Evolutionary conservation across 2,888 invertebrate species (phyloP).

Genomic region (Heliothis peltigera): DNA sequence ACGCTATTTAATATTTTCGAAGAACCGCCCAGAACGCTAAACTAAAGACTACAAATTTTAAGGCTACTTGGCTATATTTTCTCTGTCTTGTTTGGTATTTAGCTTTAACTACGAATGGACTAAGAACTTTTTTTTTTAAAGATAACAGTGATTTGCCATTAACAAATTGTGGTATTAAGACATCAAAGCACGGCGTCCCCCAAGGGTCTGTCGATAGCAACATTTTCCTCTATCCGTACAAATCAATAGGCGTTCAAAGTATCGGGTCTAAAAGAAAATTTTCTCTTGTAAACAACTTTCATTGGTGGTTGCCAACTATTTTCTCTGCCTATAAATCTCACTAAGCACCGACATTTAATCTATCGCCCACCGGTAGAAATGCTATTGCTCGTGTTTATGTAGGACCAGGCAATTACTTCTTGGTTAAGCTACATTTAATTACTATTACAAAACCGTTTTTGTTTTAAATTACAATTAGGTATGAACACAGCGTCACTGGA

Average conservation of each 20-base stretch:
- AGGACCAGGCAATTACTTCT: slow-evolving; percentile 69
- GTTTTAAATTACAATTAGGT: slow-evolving; percentile 68
- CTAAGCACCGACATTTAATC: slow-evolving; percentile 73
- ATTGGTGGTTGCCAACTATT: slow-evolving; percentile 61
- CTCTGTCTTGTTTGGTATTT: slow-evolving; percentile 7
- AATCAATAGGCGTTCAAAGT: slow-evolving; percentile 2
- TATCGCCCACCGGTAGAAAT: slow-evolving; percentile 68
- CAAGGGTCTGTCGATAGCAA: not conserved
- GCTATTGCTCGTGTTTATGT: slow-evolving; percentile 64
- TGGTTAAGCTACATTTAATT: slow-evolving; percentile 72
- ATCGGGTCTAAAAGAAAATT: slow-evolving; percentile 33
- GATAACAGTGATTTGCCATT: not conserved
- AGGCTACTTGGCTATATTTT: slow-evolving; percentile 25
- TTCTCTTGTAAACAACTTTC: slow-evolving; percentile 44
- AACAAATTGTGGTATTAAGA: slow-evolving; percentile 16
- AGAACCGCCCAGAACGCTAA: slow-evolving; percentile 38
- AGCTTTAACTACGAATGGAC: not conserved
- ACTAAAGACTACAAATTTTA: slow-evolving; percentile 32
- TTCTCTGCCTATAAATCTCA: slow-evolving; percentile 75
- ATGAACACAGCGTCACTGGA: slow-evolving; percentile 35
- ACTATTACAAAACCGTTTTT: slow-evolving; percentile 68
- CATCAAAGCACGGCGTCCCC: slow-evolving; percentile 9
- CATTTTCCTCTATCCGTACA: not conserved
- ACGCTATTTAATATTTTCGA: slow-evolving; percentile 52
- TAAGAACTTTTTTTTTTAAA: not conserved